Evolutionary conservation across 2,113 vertebrate species (phyloP).

Genomic region (Chitala chitala): DNA sequence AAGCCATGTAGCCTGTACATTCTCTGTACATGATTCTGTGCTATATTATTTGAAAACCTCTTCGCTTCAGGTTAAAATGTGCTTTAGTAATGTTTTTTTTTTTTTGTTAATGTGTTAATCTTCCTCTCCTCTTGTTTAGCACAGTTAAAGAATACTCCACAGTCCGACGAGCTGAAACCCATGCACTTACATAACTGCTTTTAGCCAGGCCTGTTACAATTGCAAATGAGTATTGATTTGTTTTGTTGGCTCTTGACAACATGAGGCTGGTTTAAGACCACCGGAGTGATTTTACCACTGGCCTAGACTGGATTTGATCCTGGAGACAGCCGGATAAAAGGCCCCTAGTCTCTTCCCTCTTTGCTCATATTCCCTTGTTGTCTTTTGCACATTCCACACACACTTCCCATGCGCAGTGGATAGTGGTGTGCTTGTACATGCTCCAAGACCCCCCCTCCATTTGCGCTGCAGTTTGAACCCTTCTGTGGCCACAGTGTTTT

Average conservation of each 20-base stretch:
- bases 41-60: too few species aligned
- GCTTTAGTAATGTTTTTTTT: not conserved
- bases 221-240: constrained; percentile 44
- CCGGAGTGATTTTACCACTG: constrained; percentile 19
- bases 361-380: constrained; percentile 10
- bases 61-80: not conserved
- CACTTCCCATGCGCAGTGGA: too few species aligned
- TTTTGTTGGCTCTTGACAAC: constrained; percentile 40
- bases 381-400: not conserved
- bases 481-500: too few species aligned
- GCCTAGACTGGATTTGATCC: constrained; percentile 42
- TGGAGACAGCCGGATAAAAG: constrained; percentile 36
- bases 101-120: not conserved
- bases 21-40: too few species aligned
- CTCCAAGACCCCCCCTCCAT: too few species aligned
- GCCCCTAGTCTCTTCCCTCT: constrained; percentile 5
- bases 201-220: constrained; percentile 19
- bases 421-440: too few species aligned
- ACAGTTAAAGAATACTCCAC: not conserved
- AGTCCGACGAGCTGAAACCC: not conserved
- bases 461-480: too few species aligned
- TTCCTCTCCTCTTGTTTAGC: not conserved
- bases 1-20: too few species aligned
- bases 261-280: constrained; percentile 37
- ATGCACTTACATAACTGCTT: not conserved